These are phyloP conservation scores for Orestias chungarensis DNA, from an alignment of 2,797 vertebrate genomes.

Conservation along the genomic window DNA sequence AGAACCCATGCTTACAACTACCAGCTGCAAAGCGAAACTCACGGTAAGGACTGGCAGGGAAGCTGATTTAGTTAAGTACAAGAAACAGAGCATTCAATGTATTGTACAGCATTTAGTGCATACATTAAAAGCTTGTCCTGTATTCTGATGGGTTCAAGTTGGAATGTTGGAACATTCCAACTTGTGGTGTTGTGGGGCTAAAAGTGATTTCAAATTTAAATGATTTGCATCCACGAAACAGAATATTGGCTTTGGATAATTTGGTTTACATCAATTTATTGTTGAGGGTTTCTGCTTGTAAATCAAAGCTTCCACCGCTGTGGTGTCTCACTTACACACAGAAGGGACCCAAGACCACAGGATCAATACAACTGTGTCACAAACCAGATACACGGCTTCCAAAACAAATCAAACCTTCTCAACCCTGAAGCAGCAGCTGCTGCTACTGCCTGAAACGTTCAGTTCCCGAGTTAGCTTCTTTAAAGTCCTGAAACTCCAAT, in stretches of 20 bases:
- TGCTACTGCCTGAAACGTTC: background rate
- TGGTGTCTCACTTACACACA: slow-evolving; percentile 16
- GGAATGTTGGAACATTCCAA: background rate
- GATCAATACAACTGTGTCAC: slow-evolving; percentile 44
- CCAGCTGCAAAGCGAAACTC: too few species aligned
- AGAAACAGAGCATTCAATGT: background rate
- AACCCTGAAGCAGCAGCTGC: background rate
- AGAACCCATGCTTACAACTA: too few species aligned
- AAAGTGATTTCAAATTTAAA: background rate
- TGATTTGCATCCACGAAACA: background rate
- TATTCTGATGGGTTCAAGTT: background rate
- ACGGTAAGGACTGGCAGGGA: background rate
- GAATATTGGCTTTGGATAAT: background rate
- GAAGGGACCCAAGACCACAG: slow-evolving; percentile 14
- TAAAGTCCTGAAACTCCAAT: slow-evolving; percentile 2
- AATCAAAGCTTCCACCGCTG: slow-evolving; percentile 7
- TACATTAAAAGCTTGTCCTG: too few species aligned
- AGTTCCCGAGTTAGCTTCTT: slow-evolving; percentile 13
- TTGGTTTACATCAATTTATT: slow-evolving; percentile 12
- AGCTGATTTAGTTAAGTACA: background rate
- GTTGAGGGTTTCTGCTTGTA: slow-evolving; percentile 4
- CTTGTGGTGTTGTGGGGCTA: too few species aligned
- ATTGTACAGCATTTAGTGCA: background rate
- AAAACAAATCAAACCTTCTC: slow-evolving; percentile 6
- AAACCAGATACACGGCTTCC: slow-evolving; percentile 25